phyloP scores from a whole-genome alignment of 2,888 invertebrate species.

The Xestia c-nigrum region DNA sequence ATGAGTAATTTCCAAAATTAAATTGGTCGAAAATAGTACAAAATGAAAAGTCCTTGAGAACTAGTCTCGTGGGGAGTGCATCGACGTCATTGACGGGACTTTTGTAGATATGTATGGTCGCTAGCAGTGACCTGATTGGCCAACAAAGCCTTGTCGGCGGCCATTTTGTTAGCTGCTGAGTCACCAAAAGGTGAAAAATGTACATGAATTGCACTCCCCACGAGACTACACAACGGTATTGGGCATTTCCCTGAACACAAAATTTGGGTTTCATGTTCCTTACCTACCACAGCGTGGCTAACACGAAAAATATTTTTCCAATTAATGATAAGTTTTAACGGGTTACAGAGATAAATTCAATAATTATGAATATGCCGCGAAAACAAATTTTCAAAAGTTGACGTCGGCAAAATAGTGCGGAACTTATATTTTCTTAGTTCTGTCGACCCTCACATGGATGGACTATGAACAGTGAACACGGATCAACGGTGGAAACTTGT shows the following conservation, averaged over 20 bases:
- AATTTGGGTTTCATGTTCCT: slow-evolving; percentile 90
- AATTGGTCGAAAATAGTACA: slow-evolving; percentile 79
- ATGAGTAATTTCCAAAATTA: slow-evolving; percentile 72
- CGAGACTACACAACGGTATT: slow-evolving; percentile 91
- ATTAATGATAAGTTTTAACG: slow-evolving; percentile 60
- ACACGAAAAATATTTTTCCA: slow-evolving; percentile 73
- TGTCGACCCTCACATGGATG: slow-evolving; percentile 76
- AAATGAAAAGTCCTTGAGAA: slow-evolving; percentile 90
- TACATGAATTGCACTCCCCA: slow-evolving; percentile 90
- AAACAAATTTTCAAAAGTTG: slow-evolving; percentile 79
- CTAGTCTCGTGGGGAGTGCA: slow-evolving; percentile 89
- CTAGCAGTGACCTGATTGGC: slow-evolving; percentile 84
- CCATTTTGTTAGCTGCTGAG: slow-evolving; percentile 92
- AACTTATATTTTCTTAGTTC: slow-evolving; percentile 76
- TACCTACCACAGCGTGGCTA: slow-evolving; percentile 81
- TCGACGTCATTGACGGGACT: slow-evolving; percentile 85
- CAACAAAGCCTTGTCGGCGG: slow-evolving; percentile 90
- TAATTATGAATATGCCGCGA: slow-evolving; percentile 73
- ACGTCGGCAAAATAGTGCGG: slow-evolving; percentile 73
- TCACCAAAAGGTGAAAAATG: slow-evolving; percentile 92
- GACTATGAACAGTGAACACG: slow-evolving; percentile 64
- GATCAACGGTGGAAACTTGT: slow-evolving; percentile 65
- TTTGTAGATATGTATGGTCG: slow-evolving; percentile 85
- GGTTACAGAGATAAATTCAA: slow-evolving; percentile 56
- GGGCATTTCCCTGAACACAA: slow-evolving; percentile 91